These are phyloP conservation scores for Venustoraphidia nigricollis DNA, from an alignment of 2,888 invertebrate species.

Conservation along the genomic window DNA sequence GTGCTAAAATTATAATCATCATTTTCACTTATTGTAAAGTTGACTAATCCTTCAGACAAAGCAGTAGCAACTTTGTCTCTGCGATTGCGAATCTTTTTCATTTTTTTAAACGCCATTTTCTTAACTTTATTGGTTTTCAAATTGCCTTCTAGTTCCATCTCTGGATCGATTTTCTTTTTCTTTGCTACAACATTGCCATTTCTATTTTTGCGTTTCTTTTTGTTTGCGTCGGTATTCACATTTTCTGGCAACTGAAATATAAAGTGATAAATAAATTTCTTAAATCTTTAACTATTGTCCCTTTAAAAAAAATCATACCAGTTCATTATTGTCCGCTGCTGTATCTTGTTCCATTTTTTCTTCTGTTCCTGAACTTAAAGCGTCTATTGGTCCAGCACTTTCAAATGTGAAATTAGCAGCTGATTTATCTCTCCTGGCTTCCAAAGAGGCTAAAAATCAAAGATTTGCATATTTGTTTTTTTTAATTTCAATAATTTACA, in stretches of 20 bases:
- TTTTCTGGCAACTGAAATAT: conserved; percentile 18
- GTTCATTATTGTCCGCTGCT: conserved; percentile 15
- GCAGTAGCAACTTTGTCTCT: conserved; percentile 46
- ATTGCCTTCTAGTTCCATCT: conserved; percentile 56
- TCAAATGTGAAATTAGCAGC: conserved; percentile 34
- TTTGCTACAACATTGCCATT: conserved; percentile 12
- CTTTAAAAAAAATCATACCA: conserved; percentile 15
- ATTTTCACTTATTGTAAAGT: conserved; percentile 30
- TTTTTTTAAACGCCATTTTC: conserved; percentile 50
- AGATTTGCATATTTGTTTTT: no score
- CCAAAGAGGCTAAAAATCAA: conserved; percentile 11
- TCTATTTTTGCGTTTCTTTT: conserved; percentile 7
- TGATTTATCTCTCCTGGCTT: conserved; percentile 13
- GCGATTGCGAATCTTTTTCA: conserved; percentile 38
- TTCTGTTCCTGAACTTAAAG: conserved; percentile 16
- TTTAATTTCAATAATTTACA: no score
- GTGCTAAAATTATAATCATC: conserved; percentile 47
- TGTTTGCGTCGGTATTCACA: conserved; percentile 10
- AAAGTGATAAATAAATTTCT: conserved; percentile 24
- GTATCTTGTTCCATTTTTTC: conserved; percentile 39
- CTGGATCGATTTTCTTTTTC: conserved; percentile 32
- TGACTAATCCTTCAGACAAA: conserved; percentile 48
- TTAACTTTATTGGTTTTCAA: conserved; percentile 39
- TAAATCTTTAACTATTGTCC: conserved; percentile 16
- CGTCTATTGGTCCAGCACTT: conserved; percentile 43